Percentiles rank a stretch among this genome's conserved stretches.
These are phyloP conservation scores for Muntiacus muntjak DNA, from an alignment of 2,113 vertebrate species.

Conservation along the genomic window DNA sequence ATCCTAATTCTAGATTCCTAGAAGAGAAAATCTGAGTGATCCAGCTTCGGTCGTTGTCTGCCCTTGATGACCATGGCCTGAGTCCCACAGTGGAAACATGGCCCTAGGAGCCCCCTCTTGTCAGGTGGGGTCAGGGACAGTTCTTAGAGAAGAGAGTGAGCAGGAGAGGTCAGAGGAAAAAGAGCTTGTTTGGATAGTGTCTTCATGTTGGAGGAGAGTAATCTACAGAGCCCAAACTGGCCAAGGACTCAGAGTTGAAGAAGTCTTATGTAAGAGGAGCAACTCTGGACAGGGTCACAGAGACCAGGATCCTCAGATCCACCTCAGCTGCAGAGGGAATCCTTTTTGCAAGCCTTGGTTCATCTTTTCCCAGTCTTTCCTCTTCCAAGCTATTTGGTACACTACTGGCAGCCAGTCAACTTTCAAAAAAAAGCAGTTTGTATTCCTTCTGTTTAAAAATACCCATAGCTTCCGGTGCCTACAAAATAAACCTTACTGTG, in stretches of 20 bases:
- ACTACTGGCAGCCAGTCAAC: neutral
- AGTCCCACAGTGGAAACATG: neutral
- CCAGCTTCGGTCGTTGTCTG: neutral
- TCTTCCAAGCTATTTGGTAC: neutral
- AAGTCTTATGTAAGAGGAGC: neutral
- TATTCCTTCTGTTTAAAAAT: neutral
- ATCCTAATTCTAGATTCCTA: neutral
- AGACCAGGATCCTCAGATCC: neutral
- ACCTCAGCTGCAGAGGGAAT: neutral
- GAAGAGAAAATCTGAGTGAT: neutral
- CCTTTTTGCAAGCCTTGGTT: neutral
- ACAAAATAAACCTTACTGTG: neutral
- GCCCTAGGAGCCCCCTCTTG: neutral
- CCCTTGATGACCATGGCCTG: neutral
- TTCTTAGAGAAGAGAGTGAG: neutral
- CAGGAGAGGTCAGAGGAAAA: neutral
- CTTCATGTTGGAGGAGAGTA: neutral
- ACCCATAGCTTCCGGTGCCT: neutral
- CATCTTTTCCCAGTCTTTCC: neutral
- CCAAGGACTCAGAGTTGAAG: neutral
- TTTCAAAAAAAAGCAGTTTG: neutral
- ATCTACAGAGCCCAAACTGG: neutral
- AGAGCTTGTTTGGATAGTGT: neutral
- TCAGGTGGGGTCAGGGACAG: neutral
- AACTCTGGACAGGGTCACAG: too few relatives aligned